Evolutionary conservation across 2,113 vertebrate species (phyloP), one percentile per base, ranked within the genome.

Genomic region (Sphyrna mokarran): DNA sequence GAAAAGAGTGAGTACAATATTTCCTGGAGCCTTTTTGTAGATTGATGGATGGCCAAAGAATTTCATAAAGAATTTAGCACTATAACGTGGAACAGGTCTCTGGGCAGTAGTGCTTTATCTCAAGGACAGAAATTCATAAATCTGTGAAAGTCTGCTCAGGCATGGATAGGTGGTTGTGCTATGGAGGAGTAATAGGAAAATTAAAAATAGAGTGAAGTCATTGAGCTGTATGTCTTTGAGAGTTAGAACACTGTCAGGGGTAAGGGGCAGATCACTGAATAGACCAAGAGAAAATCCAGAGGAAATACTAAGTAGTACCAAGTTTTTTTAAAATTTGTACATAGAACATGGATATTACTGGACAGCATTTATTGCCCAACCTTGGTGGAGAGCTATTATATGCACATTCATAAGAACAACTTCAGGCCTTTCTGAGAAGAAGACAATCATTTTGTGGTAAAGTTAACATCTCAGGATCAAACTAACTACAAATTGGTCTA

Each of bases 1-100:
- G 97, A 98, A 96, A 97, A 96, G 96, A 98, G 98, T 99, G 97
- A 98, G 98, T 98, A 91, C 40, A 54, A 26, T 72, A 9, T 43
- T 29, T 54, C 23, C 43, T 72, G 94, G 33, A 2, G 94, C 22
- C 9, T 3, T 78, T 72, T 26, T 1, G 61, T 66, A 66, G 26
- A 90, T 63, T 90, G 61, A 63, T 61, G 63, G 37, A 66, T 68
- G 61, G 40, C 20, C 68, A 95, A 66, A 95, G 48, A 54, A 72
- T 76, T 48, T 76, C 22, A 16, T 23, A 22, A 72, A 54, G 1
- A 95, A 95, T 7, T 2, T 48, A 11, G 43, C 70, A 22, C 61
- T 37, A 69, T 48, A 95, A 29, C 22, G 8, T 23, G 26, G 69
- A 20, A 22, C 40, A 70, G 93, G 37, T 48, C 33, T 70, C 93